These are phyloP conservation scores for Rhagoletis zephyria DNA, from an alignment of 1,140 invertebrate species.

Conservation along the genomic window DNA sequence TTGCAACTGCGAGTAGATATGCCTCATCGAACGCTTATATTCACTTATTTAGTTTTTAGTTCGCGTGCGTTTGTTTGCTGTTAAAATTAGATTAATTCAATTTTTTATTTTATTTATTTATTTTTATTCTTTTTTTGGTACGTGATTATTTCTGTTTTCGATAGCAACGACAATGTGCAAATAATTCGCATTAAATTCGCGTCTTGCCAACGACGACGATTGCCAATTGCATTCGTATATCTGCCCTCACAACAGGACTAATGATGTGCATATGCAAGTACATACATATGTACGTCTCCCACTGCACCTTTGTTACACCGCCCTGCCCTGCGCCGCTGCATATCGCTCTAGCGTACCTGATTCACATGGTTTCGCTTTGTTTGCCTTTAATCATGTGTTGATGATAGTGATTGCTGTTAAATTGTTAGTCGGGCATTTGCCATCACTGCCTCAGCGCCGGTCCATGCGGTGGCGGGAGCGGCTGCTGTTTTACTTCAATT, in stretches of 20 bases:
- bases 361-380: conserved; percentile 14
- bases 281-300: neutral
- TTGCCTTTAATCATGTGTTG: conserved; percentile 49
- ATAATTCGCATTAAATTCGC: conserved; percentile 28
- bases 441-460: neutral
- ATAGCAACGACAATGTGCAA: conserved; percentile 42
- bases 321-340: neutral
- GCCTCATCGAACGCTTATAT: neutral
- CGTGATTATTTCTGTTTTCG: conserved; percentile 36
- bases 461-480: neutral
- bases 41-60: neutral
- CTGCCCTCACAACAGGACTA: neutral
- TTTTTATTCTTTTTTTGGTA: neutral
- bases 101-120: neutral
- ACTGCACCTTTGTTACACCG: neutral
- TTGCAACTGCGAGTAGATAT: neutral
- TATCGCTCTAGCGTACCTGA: neutral
- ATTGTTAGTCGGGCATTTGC: conserved; percentile 13
- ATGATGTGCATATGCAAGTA: neutral
- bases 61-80: conserved; percentile 26
- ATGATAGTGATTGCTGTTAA: conserved; percentile 45
- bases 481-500: neutral
- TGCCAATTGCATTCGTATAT: conserved; percentile 8
- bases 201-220: neutral
- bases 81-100: conserved; percentile 48